Evolutionary conservation across 2,113 vertebrate species (phyloP).

Genomic region (Phycodurus eques): DNA sequence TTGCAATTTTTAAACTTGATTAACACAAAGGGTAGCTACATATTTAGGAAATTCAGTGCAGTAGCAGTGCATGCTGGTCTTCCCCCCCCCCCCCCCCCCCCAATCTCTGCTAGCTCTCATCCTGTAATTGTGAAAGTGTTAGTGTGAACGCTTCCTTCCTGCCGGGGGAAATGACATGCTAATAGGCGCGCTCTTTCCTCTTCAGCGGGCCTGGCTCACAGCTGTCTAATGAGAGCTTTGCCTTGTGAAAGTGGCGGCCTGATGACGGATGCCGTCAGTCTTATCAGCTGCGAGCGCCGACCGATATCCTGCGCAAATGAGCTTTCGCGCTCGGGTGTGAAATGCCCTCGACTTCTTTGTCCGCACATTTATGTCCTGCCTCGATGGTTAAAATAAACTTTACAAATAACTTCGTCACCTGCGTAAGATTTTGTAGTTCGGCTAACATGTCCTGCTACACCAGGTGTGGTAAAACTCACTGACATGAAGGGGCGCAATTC

Average conservation of each 20-base stretch:
- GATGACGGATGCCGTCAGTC: background rate
- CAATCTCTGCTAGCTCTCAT: background rate
- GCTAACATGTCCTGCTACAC: background rate
- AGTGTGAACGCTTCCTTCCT: conserved; percentile 11
- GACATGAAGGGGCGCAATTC: background rate
- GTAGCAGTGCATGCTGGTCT: background rate
- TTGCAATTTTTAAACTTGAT: no score
- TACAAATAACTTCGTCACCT: background rate
- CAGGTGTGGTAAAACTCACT: background rate
- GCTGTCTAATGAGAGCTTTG: conserved; percentile 9
- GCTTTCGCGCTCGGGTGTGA: background rate
- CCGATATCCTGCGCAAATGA: background rate
- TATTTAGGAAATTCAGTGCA: background rate
- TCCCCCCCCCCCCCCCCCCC: no score
- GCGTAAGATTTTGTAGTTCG: no score
- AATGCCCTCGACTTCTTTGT: background rate
- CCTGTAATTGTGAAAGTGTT: conserved; percentile 4
- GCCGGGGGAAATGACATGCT: background rate
- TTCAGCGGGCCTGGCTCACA: background rate
- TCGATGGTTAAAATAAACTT: background rate
- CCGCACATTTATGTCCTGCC: background rate
- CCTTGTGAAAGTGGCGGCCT: background rate
- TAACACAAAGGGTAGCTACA: background rate
- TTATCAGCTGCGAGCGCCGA: background rate
- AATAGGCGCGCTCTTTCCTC: background rate